A percentile compares a stretch with the other conserved stretches of the same genome.
Evolutionary conservation across 2,888 invertebrate species (phyloP).

Genomic region (Auanema sp.): DNA sequence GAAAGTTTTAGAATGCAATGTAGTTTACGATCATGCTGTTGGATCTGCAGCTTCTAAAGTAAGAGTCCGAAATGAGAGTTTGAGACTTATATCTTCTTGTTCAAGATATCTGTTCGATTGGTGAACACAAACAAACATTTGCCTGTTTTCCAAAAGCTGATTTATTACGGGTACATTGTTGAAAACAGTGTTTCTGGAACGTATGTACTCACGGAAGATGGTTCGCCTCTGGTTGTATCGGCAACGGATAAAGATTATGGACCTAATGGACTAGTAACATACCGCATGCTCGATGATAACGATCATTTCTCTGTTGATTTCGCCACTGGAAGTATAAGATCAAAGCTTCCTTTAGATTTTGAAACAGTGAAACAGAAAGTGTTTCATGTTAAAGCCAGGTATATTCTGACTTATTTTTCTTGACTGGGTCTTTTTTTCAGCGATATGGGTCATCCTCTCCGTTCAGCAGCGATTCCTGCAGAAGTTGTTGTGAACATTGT

Average conservation of each 20-base stretch:
- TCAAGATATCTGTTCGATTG: slow-evolving; percentile 37
- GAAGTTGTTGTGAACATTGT: slow-evolving; percentile 76
- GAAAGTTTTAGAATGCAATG: slow-evolving; percentile 35
- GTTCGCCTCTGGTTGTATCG: slow-evolving; percentile 79
- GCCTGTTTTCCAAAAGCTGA: slow-evolving; percentile 72
- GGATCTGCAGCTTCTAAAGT: slow-evolving; percentile 1
- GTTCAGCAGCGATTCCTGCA: slow-evolving; percentile 79
- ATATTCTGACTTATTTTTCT: not conserved
- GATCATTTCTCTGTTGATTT: slow-evolving; percentile 83
- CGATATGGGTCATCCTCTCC: slow-evolving; percentile 75
- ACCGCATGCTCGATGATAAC: slow-evolving; percentile 80
- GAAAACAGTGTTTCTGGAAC: slow-evolving; percentile 68
- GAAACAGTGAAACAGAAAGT: slow-evolving; percentile 70
- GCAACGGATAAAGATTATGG: slow-evolving; percentile 84
- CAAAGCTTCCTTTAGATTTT: slow-evolving; percentile 79
- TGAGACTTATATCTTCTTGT: not conserved
- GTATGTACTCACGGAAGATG: slow-evolving; percentile 10
- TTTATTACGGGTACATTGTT: slow-evolving; percentile 79
- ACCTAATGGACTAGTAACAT: slow-evolving; percentile 80
- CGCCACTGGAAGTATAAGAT: slow-evolving; percentile 81
- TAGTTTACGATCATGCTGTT: not conserved
- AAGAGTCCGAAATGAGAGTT: not conserved
- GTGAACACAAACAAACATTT: slow-evolving; percentile 51
- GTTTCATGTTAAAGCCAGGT: slow-evolving; percentile 42
- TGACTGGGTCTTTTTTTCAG: slow-evolving; percentile 20